Evolutionary conservation across 2,113 vertebrate species (phyloP), one percentile per base, ranked within the genome.

Genomic region (Oreochromis niloticus): DNA sequence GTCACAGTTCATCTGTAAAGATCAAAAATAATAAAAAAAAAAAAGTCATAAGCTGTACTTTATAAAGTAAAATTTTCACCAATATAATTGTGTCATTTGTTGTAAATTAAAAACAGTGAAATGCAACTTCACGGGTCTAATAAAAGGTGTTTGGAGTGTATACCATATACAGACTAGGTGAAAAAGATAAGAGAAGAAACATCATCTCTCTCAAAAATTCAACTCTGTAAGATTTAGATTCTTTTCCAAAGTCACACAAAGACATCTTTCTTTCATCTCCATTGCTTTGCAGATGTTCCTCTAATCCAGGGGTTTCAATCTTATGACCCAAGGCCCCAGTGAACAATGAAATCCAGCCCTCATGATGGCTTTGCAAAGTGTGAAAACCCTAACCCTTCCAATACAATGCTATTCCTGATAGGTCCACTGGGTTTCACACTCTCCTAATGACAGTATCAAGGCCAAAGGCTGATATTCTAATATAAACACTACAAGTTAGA

Each of bases 1-100:
- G 92, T 99, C 98, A 85, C 98, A 98, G 93, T 99, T 99, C 98
- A 99, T 99, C 99, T 99, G 92, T 87, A 90, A 92, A 85, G 8
- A 89, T 16, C 4, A 6, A n/a, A n/a, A n/a, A n/a, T n/a, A n/a
- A 89, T 14, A 61, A 19, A 4, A 27, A 3, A 19, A 10, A 71
- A 39, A 7, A 27, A 46, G 3, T 13, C 19, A 30, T 1, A 68
- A 56, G 3, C 9, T 36, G 17, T 9, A 30, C 43, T 56, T 41
- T 30, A 48, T 48, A 48, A 48, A 30, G 24, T 46, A 9, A 75
- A 10, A 17, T 10, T 30, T 75, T 75, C 22, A 43, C 9, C 43
- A 17, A 75, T 27, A 27, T 73, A 16, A 43, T 27, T 43, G 22
- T 73, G 22, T 34, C 22, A 12, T 43, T 16, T 75, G 12, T 14